A percentile compares a stretch with the other conserved stretches of the same genome.
Conservation (phyloP, 2,113 vertebrate species). For the Cervus canadensis region DNA sequence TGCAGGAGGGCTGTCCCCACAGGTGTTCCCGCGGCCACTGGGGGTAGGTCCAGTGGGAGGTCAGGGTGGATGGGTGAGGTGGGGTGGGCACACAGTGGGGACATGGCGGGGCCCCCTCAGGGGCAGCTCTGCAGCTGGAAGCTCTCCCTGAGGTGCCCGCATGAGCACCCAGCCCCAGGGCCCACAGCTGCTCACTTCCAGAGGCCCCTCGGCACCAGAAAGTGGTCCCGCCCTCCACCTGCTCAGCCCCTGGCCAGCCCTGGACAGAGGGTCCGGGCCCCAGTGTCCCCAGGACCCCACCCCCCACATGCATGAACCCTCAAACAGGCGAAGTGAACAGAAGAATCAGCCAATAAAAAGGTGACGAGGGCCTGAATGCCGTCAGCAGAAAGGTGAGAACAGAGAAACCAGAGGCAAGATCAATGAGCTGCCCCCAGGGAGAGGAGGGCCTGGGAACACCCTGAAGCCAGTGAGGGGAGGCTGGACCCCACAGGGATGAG, state of each 20-base stretch:
- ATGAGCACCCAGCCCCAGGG: not conserved
- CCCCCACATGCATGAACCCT: not conserved
- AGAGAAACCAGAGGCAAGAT: not conserved
- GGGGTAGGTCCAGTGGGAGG: not conserved
- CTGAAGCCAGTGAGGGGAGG: not conserved
- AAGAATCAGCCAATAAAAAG: not conserved
- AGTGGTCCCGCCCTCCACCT: accelerated
- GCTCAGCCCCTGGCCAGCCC: not conserved
- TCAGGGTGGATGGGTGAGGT: not conserved
- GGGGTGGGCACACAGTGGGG: not conserved
- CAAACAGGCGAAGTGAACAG: not conserved
- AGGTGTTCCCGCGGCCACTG: accelerated
- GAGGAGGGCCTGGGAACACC: not conserved
- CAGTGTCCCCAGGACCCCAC: not conserved
- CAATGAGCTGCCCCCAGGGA: not conserved
- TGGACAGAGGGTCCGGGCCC: not conserved
- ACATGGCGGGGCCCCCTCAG: not conserved
- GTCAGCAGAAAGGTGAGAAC: not conserved
- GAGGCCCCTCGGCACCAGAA: not conserved
- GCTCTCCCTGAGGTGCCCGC: not conserved
- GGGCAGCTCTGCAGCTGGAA: not conserved
- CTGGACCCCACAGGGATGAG: accelerated
- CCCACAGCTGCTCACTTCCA: not conserved
- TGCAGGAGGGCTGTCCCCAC: not conserved
- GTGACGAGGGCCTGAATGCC: not conserved